Evolutionary conservation across 2,113 vertebrate species (phyloP), one percentile per base, ranked within the genome.

Genomic region (Ptyas mucosa): DNA sequence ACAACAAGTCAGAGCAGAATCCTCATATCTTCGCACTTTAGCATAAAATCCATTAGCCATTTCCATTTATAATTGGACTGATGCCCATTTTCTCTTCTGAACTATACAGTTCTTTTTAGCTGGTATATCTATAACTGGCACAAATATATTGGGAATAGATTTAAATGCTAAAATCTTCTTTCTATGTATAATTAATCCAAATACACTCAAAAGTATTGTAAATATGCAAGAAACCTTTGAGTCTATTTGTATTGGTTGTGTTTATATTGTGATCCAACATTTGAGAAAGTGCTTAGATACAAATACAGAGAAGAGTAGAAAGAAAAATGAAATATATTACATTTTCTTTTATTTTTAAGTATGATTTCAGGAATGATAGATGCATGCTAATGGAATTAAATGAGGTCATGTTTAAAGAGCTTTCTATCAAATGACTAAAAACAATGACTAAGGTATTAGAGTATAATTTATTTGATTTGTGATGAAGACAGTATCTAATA

Each of bases 181-280:
- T 39, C 43, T 81, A 81, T 81, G 75, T 18, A 81, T 43, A 81
- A 43, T 81, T 81, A 81, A 81, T 81, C 34, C 34, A 81, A 81
- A 81, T 43, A 43, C 20, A 81, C 34, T 81, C 34, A 81, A 81
- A 43, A 81, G 8, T 39, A 39, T 20, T 81, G 69, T 39, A 81
- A 43, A 18, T 43, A 81, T 81, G 18, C 34, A 81, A 21, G 18
- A 81, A 81, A 81, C 8, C 8, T 20, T 43, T 81, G 34, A 81
- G 3, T 43, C 75, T 87, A 15, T 88, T 93, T 9, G 39, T 69
- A 51, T 53, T 91, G 64, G 89, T 94, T 90, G 85, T 93, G 75
- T 81, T 81, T 43, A 43, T 39, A 39, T 39, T 39, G 7, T 81
- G 7, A 8, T 81, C 69, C 34, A 81, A 81, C 85, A 89, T 69